A percentile compares a stretch with the other conserved stretches of the same genome.
Conservation (phyloP, 2,113 vertebrate genomes). For the Cephalopterus ornatus region DNA sequence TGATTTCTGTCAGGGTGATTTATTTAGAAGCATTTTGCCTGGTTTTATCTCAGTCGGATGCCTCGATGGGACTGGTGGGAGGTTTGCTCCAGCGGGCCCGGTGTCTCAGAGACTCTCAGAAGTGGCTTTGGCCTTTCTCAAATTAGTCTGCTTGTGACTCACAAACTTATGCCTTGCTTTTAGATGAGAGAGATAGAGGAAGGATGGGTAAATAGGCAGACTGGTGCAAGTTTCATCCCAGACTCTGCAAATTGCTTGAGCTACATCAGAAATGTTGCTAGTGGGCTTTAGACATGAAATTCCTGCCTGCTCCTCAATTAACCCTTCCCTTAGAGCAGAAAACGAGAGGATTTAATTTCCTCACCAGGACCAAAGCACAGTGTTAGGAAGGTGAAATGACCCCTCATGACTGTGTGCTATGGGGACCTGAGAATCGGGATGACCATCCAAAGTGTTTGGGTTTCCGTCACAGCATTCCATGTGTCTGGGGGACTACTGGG, state of each 20-base stretch:
- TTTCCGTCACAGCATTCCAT: not conserved
- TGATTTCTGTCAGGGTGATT: not conserved
- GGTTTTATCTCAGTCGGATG: not conserved
- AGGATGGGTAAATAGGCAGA: not conserved
- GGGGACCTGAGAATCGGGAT: not conserved
- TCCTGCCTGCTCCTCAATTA: not conserved
- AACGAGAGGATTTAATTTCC: not conserved
- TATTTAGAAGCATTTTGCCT: not conserved
- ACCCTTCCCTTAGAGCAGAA: not conserved
- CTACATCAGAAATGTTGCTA: not conserved
- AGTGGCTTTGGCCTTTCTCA: not conserved
- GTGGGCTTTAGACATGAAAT: not conserved
- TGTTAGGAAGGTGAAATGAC: not conserved
- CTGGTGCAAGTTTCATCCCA: not conserved
- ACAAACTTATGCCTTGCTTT: not conserved
- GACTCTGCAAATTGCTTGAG: not conserved
- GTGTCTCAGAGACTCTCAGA: not conserved
- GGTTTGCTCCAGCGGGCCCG: rapidly evolving
- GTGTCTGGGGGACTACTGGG: not conserved
- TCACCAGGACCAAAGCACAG: not conserved
- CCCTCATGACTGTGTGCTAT: not conserved
- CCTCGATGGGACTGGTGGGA: rapidly evolving
- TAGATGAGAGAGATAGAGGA: slow-evolving; percentile 11
- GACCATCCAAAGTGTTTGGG: rapidly evolving
- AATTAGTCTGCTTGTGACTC: not conserved